phyloP scores from a whole-genome alignment of 2,113 vertebrate species.

The Atherinomorus stipes region DNA sequence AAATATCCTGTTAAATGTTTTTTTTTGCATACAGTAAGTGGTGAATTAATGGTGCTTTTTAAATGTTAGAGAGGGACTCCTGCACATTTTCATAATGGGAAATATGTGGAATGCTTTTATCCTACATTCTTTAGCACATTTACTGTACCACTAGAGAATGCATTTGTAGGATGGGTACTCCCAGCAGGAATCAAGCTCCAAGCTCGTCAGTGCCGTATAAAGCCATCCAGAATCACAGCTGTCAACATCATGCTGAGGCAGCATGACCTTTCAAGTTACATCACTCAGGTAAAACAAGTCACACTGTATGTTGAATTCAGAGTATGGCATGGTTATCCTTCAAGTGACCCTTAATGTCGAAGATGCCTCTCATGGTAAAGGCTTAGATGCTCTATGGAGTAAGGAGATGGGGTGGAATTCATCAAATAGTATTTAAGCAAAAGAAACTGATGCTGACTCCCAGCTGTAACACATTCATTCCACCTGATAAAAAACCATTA shows the following conservation, averaged over 20 bases:
- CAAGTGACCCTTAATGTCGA: slow-evolving; percentile 44
- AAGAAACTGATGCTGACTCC: slow-evolving; percentile 5
- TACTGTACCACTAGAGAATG: slow-evolving; percentile 30
- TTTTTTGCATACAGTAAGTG: neutral
- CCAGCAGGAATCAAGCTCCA: slow-evolving; percentile 23
- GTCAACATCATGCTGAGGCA: slow-evolving; percentile 41
- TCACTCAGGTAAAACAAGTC: slow-evolving; percentile 48
- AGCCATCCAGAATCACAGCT: slow-evolving; percentile 39
- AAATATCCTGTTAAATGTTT: neutral
- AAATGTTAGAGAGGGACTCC: neutral
- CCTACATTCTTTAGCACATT: slow-evolving; percentile 17
- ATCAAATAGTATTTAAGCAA: neutral
- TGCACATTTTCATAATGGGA: neutral
- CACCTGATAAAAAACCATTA: neutral
- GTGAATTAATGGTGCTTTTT: neutral
- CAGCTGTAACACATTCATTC: neutral
- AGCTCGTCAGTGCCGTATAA: slow-evolving; percentile 22
- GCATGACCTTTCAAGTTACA: slow-evolving; percentile 43
- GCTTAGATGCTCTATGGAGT: slow-evolving; percentile 15
- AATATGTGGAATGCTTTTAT: slow-evolving; percentile 23
- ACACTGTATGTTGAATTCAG: neutral
- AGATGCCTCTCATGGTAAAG: slow-evolving; percentile 25
- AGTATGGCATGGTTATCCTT: slow-evolving; percentile 32
- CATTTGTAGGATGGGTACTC: slow-evolving; percentile 35
- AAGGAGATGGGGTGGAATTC: slow-evolving; percentile 4